These are phyloP conservation scores for Opisthograptis luteolata DNA, from an alignment of 2,888 invertebrate species.

Conservation along the genomic window DNA sequence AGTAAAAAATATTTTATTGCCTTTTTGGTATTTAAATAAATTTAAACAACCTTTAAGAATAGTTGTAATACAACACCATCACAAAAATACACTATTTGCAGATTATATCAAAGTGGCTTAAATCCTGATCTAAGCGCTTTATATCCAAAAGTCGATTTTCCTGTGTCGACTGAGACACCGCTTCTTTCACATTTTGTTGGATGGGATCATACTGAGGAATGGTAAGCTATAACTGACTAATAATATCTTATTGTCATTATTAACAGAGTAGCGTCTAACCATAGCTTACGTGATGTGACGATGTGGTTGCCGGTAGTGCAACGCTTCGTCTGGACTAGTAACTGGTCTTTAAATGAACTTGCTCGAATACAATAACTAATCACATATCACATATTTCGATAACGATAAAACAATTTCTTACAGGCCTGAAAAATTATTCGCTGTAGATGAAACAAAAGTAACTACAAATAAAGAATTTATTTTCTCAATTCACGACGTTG, in stretches of 20 bases:
- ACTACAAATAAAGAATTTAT: conserved; percentile 37
- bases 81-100: too few species aligned
- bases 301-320: too few species aligned
- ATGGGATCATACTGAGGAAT: conserved; percentile 91
- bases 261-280: too few species aligned
- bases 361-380: not conserved
- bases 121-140: conserved; percentile 87
- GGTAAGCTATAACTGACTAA: conserved; percentile 62
- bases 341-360: too few species aligned
- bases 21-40: too few species aligned
- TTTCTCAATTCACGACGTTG: conserved; percentile 50
- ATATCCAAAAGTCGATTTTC: conserved; percentile 88
- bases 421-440: conserved; percentile 38
- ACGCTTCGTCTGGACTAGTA: too few species aligned
- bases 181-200: conserved; percentile 90
- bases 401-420: not conserved
- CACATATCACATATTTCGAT: not conserved
- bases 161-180: conserved; percentile 92
- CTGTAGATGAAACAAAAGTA: conserved; percentile 26
- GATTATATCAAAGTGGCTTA: conserved; percentile 88
- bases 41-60: too few species aligned
- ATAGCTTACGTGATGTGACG: too few species aligned
- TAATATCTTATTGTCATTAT: not conserved
- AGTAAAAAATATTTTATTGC: too few species aligned
- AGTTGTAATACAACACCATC: too few species aligned